Percentiles rank a stretch among this genome's conserved stretches.
These are phyloP conservation scores for Sebastes taczanowskii DNA, from an alignment of 2,797 vertebrate genomes.

Conservation along the genomic window DNA sequence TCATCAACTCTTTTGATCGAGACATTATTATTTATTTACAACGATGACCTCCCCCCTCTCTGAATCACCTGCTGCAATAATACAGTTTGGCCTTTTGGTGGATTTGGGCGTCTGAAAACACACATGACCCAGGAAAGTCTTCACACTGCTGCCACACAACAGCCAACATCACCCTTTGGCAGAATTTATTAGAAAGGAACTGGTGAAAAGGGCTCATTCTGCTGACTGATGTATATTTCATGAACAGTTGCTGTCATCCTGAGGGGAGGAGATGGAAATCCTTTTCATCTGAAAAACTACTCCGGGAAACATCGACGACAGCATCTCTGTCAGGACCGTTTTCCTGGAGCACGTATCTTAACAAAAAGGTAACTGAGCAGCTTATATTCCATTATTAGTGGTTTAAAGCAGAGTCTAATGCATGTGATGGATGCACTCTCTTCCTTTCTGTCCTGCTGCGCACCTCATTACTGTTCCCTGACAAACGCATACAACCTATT, in stretches of 20 bases:
- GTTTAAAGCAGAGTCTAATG: not conserved
- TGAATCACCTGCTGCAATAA: not conserved
- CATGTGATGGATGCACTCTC: not conserved
- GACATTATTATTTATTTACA: not conserved
- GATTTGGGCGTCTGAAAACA: not conserved
- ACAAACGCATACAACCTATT: not conserved
- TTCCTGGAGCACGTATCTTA: not conserved
- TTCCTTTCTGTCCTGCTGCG: not conserved
- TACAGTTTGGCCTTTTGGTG: not conserved
- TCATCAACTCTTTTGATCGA: not conserved
- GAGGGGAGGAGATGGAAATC: not conserved
- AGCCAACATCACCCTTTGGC: not conserved
- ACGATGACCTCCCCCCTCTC: not conserved
- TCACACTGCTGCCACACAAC: not conserved
- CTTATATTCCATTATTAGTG: not conserved
- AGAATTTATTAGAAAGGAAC: not conserved
- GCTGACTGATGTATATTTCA: constrained; percentile 53
- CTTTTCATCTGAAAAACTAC: not conserved
- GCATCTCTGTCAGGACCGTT: not conserved
- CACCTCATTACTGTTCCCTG: not conserved
- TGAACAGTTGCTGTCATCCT: constrained; percentile 1
- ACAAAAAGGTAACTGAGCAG: not conserved
- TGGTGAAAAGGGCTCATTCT: constrained; percentile 25
- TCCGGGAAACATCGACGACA: not conserved
- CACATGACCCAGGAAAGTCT: not conserved